phyloP scores from a whole-genome alignment of 2,888 invertebrate species.

The Lissonota sp. region DNA sequence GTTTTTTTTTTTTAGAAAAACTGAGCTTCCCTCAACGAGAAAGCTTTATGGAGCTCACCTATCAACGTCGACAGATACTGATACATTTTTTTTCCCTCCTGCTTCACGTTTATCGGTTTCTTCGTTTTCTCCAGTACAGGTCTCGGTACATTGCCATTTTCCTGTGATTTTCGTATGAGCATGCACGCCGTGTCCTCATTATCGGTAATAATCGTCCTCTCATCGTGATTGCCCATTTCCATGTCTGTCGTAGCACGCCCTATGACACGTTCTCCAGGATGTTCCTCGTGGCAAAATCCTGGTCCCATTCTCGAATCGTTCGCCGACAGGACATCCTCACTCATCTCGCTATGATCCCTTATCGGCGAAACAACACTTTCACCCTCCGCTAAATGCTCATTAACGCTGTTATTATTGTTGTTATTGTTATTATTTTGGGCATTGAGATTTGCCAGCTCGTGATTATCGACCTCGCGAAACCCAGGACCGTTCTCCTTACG shows the following conservation, averaged over 20 bases:
- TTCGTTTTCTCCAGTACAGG: conserved; percentile 59
- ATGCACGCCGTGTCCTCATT: conserved; percentile 25
- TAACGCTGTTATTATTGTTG: conserved; percentile 29
- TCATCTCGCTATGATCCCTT: conserved; percentile 6
- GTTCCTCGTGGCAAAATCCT: conserved; percentile 10
- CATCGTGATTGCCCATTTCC: conserved; percentile 49
- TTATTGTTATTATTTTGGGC: conserved; percentile 19
- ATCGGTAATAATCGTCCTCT: conserved; percentile 31
- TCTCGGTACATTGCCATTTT: conserved; percentile 57
- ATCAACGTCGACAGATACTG: conserved; percentile 76
- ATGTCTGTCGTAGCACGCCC: conserved; percentile 40
- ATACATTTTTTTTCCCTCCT: conserved; percentile 74
- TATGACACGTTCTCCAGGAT: conserved; percentile 15
- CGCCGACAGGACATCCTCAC: conserved; percentile 6
- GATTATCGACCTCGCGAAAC: conserved; percentile 48
- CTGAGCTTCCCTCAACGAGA: not conserved
- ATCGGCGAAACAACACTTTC: conserved; percentile 35
- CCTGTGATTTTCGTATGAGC: conserved; percentile 48
- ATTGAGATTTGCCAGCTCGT: conserved; percentile 7
- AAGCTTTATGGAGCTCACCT: conserved; percentile 71
- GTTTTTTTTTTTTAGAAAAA: too few relatives aligned
- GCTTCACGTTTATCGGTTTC: not conserved
- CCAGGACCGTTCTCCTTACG: conserved; percentile 50
- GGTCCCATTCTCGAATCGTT: conserved; percentile 14
- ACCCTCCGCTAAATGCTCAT: conserved; percentile 38